Conservation (phyloP, 2,888 invertebrate genomes). For the Agonopterix heracliana region DNA sequence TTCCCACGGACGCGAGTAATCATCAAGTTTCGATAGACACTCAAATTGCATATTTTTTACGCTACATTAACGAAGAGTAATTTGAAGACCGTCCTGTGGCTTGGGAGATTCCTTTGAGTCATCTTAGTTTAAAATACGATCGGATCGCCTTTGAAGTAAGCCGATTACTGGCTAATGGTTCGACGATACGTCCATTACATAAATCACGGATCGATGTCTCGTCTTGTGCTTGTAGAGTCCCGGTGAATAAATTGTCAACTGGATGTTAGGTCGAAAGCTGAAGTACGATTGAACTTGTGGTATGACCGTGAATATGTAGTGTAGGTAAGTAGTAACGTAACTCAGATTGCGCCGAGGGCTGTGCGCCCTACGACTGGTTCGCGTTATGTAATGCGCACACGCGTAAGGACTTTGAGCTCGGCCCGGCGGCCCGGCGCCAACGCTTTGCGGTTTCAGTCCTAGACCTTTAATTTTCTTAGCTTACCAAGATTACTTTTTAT, state of each 20-base stretch:
- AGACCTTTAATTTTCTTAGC: too few relatives aligned
- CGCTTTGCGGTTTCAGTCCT: background rate
- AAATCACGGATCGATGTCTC: constrained; percentile 10
- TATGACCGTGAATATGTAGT: constrained; percentile 34
- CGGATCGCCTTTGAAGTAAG: constrained; percentile 25
- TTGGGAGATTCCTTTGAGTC: constrained; percentile 31
- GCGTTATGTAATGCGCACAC: constrained; percentile 51
- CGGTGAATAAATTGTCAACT: background rate
- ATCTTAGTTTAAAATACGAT: constrained; percentile 20
- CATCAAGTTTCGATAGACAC: constrained; percentile 50
- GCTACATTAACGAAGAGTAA: constrained; percentile 42
- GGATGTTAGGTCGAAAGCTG: constrained; percentile 2
- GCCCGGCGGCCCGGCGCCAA: constrained; percentile 2
- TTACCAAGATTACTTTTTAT: too few relatives aligned
- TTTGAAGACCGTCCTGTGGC: constrained; percentile 33
- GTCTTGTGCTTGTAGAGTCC: constrained; percentile 2
- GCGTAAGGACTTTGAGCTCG: constrained; percentile 11
- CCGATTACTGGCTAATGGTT: constrained; percentile 22
- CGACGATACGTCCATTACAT: constrained; percentile 19
- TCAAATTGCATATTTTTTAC: constrained; percentile 60
- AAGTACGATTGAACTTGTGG: constrained; percentile 31
- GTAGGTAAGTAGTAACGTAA: constrained; percentile 10
- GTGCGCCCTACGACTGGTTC: constrained; percentile 43
- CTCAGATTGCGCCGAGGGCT: constrained; percentile 4
- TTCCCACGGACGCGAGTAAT: constrained; percentile 63